Base-by-base conservation (phyloP, 2,797 vertebrate species). In the Simalia tracyae region DNA sequence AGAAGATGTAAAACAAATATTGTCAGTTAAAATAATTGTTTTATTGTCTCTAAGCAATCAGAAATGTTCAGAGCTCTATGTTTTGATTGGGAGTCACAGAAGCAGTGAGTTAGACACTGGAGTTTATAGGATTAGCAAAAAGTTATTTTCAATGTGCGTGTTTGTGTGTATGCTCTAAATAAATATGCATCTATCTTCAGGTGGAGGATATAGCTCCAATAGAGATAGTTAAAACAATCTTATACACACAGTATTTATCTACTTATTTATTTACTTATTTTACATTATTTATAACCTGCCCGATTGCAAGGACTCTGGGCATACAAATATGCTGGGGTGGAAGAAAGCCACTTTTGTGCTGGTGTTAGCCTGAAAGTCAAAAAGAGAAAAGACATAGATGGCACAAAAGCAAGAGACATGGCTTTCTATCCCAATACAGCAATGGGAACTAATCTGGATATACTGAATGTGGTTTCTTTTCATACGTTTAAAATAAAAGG, bases 1-100 rank as follows among this genome's bases (percentile, higher is more conserved):
- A 89, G 61, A 93, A 28, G 12, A 6, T 24, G 0, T 10, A 93
- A 92, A 95, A 93, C 54, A 92, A 95, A 94, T 93, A 93, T 92
- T 93, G 94, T 94, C 93, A 90, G 66, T 0, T 81, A 0, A 88
- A 63, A 7, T 94, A 56, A 26, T 93, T 94, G 89, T 92, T 94
- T 89, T 93, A 87, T 57, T 86, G 3, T 87, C 36, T 92, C 57
- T 88, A 90, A 89, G 84, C 90, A 95, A 95, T 92, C 81, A 88
- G 11, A 28, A 92, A n/a, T 28, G 86, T 94, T 92, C 91, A 94
- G 91, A 93, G 9, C 12, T 92, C 89, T 72, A 8, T 92, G 4
- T 94, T 95, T 95, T 60, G 94, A 93, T 66, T 93, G 94, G 92
- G 91, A 95, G 15, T 92, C 59, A 68, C 46, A 28, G 84, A 64